Base-by-base conservation (phyloP, 2,888 invertebrate genomes). In the Helobdella robusta region DNA sequence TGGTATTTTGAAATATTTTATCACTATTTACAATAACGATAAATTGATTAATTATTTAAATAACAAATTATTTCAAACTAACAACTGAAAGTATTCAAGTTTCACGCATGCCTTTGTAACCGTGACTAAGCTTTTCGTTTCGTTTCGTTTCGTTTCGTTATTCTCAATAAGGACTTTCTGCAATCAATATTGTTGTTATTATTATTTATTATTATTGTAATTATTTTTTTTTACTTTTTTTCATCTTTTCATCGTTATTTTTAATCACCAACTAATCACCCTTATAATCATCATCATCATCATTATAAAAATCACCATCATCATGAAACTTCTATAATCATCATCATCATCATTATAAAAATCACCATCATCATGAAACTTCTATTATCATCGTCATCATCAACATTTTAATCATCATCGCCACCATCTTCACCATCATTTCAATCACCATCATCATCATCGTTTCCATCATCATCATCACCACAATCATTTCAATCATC, bases 381-480 rank as follows among this genome's bases (percentile, higher is more conserved):
- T 30, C 40, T 44, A 20, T n/a, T n/a, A n/a, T n/a, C n/a, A 25
- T 60, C 60, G 28, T 60, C 44, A 44, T 44, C 60, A 44, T 44
- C 60, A 44, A 15, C 44, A 44, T 44, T 30, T 44, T 44, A 20
- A 44, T 15, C 60, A 60, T 40, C 60, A 25, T 36, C 46, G 46
- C 46, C 60, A 44, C 28, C 46, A 60, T 2, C 60, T 44, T 25
- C 44, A 60, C 18, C 60, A 36, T 5, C 60, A 60, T 25, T 46
- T 44, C 1, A 40, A 60, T 15, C 44, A 60, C 11, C 60, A 60
- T 2, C 40, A 60, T n/a, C 40, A 60, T n/a, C 36, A 60, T 36
- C 60, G 44, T 23, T 23, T 40, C 25, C 60, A 60, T 36, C 60
- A n/a, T 36, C 60, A 60, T 36, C 60, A 36, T n/a, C 60, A 36